Base-by-base conservation (phyloP, 2,113 vertebrate genomes). In the Cisticola juncidis region DNA sequence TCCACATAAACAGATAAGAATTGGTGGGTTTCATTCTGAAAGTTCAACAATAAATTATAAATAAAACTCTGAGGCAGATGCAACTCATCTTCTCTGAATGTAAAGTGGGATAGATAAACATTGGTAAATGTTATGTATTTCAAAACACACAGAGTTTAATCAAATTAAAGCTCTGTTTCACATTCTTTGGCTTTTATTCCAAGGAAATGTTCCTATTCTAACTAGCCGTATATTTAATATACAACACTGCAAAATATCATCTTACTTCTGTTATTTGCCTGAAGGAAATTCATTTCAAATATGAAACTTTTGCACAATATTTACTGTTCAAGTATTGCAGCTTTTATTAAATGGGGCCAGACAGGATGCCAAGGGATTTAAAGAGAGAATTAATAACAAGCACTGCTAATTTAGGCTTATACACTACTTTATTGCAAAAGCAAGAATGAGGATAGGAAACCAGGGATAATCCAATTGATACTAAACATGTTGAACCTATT, bases 241-340 rank as follows among this genome's bases (percentile, higher is more conserved):
- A 96, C 87, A 97, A 95, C 47, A 68, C 66, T 82, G 76, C 88
- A 96, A 97, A 97, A 95, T 95, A 97, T 88, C 81, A 94, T 97
- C 81, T 95, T 96, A 68, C 95, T 97, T 86, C 56, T 96, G 93
- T 81, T 97, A 95, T 97, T 97, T 97, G 91, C 88, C 96, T 78
- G 86, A 95, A 97, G 88, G 89, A 96, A 92, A 93, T 95, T 97
- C 53, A 98, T 97, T 97, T 97, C 95, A 95, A 90, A 96, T 97
- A 96, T 92, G 90, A 97, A 94, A 94, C 74, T 97, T 95, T 95
- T 96, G 94, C 89, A 95, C 88, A 97, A 84, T 93, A 97, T 96
- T 98, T 97, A 96, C 88, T 77, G 94, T 97, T 97, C 68, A 86
- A 93, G 83, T 96, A 94, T 68, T 86, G 80, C 92, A 91, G 76